Conservation (phyloP, 2,113 vertebrate genomes). For the Brienomyrus longianalis region DNA sequence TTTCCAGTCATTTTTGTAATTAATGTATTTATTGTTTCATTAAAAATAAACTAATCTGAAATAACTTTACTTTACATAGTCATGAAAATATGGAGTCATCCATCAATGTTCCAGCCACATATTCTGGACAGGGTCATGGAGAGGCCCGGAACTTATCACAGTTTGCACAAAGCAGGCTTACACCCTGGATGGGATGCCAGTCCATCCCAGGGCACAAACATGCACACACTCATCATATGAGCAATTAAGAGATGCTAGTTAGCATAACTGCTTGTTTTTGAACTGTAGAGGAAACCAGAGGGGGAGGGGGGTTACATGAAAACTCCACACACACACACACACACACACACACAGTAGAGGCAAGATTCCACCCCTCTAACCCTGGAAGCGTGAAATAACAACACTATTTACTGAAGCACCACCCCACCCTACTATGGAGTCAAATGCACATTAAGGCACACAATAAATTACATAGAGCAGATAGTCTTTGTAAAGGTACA, state of each 20-base stretch:
- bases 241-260: background rate
- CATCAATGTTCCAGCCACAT: background rate
- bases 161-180: background rate
- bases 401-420: background rate
- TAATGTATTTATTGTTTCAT: background rate
- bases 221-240: background rate
- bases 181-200: background rate
- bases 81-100: background rate
- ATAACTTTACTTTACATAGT: background rate
- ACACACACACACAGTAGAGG: background rate
- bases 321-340: background rate
- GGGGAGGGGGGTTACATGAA: background rate
- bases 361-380: background rate
- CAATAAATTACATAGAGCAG: background rate
- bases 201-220: background rate
- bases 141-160: background rate
- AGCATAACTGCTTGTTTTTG: background rate
- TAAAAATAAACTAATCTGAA: background rate
- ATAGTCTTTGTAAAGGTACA: constrained; percentile 33
- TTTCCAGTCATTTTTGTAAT: background rate
- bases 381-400: background rate
- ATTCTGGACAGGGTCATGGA: background rate
- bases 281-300: background rate
- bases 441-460: background rate
- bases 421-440: background rate